These are phyloP conservation scores for Drosophila malerkotliana DNA, from an alignment of 1,140 invertebrate species.

Conservation along the genomic window DNA sequence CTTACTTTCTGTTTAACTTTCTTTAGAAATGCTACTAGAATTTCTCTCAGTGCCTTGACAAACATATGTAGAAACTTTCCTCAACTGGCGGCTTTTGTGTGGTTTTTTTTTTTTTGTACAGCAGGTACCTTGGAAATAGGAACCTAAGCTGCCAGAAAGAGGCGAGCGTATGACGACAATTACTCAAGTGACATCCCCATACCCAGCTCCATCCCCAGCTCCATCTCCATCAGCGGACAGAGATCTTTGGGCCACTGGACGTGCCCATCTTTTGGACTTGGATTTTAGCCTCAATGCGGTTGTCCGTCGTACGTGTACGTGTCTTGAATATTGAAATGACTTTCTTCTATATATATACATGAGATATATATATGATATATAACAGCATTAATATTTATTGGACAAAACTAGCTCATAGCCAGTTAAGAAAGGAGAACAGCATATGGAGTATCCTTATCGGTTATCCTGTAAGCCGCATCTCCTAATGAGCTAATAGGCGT, in stretches of 20 bases:
- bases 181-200: conserved; percentile 75
- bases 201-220: not conserved
- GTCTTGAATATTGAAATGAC: conserved; percentile 63
- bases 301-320: conserved; percentile 50
- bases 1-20: no score
- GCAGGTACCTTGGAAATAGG: conserved; percentile 52
- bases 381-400: not conserved
- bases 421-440: not conserved
- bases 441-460: conserved; percentile 7
- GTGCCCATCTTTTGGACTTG: conserved; percentile 48
- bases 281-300: conserved; percentile 19
- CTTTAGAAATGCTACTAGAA: no score
- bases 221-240: conserved; percentile 58
- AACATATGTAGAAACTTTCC: conserved; percentile 48
- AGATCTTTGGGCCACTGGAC: conserved; percentile 49
- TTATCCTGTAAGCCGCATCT: conserved; percentile 13
- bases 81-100: conserved; percentile 33
- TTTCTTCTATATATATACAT: conserved; percentile 1
- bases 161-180: conserved; percentile 65
- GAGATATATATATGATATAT: not conserved
- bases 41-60: conserved; percentile 1
- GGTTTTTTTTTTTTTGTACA: not conserved
- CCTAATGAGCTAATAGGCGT: conserved; percentile 34
- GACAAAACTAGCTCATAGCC: no score
- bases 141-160: conserved; percentile 50